Conservation (phyloP, 2,888 invertebrate species). For the Noctuana brunneofusca region DNA sequence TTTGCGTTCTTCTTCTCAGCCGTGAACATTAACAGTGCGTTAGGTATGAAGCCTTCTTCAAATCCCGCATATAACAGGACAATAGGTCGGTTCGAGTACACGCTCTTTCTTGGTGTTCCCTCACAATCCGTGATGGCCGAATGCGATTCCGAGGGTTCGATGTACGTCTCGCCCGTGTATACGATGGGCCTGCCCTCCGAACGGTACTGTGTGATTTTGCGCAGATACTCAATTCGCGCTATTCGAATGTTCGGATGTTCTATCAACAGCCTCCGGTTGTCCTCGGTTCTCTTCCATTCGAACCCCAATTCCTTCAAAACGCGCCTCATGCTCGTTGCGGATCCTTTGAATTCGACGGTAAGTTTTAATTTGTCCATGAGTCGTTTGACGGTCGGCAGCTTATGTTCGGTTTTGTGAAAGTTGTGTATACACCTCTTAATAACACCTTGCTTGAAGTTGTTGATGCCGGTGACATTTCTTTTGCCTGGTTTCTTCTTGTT, state of each 20-base stretch:
- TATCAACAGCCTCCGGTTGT: slow-evolving; percentile 11
- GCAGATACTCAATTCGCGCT: slow-evolving; percentile 16
- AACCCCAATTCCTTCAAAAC: neutral
- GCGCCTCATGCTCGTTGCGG: neutral
- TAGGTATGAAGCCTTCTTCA: slow-evolving; percentile 41
- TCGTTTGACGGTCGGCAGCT: neutral
- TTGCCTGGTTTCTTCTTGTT: neutral
- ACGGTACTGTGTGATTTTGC: slow-evolving; percentile 32
- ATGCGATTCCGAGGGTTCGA: neutral
- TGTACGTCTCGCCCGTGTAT: slow-evolving; percentile 21
- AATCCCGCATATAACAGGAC: slow-evolving; percentile 40
- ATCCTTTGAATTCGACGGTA: neutral
- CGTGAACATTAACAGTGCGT: slow-evolving; percentile 38
- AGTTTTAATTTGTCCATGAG: neutral
- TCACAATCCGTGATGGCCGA: neutral
- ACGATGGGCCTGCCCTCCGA: slow-evolving; percentile 34
- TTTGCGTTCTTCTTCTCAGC: slow-evolving; percentile 41
- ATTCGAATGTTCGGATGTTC: slow-evolving; percentile 9
- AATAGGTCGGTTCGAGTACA: slow-evolving; percentile 15
- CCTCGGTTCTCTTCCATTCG: neutral
- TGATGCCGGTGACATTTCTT: neutral
- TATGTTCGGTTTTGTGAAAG: neutral
- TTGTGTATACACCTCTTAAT: slow-evolving; percentile 7
- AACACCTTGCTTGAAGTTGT: neutral
- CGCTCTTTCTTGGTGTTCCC: neutral